Percentiles rank a stretch among this genome's conserved stretches.
Conservation (phyloP, 2,797 vertebrate genomes). For the Numenius phaeopus region DNA sequence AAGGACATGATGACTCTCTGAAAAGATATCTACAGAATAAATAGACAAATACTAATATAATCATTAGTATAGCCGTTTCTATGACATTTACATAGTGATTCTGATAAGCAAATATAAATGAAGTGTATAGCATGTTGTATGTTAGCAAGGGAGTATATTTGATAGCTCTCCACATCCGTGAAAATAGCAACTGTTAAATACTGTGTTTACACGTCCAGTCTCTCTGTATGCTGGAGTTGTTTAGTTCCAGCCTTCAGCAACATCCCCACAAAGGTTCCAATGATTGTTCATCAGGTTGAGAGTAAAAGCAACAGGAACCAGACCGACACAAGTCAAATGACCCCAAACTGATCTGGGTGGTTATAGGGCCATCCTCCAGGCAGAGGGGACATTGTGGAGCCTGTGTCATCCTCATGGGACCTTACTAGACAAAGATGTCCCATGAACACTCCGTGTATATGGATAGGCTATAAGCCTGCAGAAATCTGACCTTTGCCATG, state of each 20-base stretch:
- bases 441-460: slow-evolving; percentile 56
- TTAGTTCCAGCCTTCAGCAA: slow-evolving; percentile 62
- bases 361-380: slow-evolving; percentile 77
- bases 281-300: slow-evolving; percentile 72
- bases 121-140: slow-evolving; percentile 11
- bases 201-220: slow-evolving; percentile 82
- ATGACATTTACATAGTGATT: background rate
- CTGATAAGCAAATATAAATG: slow-evolving; percentile 38
- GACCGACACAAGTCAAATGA: slow-evolving; percentile 73
- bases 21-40: slow-evolving; percentile 53
- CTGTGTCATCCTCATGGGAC: slow-evolving; percentile 78
- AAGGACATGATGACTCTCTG: slow-evolving; percentile 57
- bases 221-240: slow-evolving; percentile 33
- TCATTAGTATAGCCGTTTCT: background rate
- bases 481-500: slow-evolving; percentile 85
- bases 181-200: slow-evolving; percentile 54
- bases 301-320: slow-evolving; percentile 76
- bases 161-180: background rate
- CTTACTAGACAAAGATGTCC: slow-evolving; percentile 70
- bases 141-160: background rate
- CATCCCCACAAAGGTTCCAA: slow-evolving; percentile 57
- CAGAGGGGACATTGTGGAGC: slow-evolving; percentile 80
- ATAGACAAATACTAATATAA: slow-evolving; percentile 64
- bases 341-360: slow-evolving; percentile 74
- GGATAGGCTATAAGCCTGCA: slow-evolving; percentile 78